Evolutionary conservation across 2,888 invertebrate species (phyloP), one percentile per base, ranked within the genome.

Genomic region (Sabatieria punctata): DNA sequence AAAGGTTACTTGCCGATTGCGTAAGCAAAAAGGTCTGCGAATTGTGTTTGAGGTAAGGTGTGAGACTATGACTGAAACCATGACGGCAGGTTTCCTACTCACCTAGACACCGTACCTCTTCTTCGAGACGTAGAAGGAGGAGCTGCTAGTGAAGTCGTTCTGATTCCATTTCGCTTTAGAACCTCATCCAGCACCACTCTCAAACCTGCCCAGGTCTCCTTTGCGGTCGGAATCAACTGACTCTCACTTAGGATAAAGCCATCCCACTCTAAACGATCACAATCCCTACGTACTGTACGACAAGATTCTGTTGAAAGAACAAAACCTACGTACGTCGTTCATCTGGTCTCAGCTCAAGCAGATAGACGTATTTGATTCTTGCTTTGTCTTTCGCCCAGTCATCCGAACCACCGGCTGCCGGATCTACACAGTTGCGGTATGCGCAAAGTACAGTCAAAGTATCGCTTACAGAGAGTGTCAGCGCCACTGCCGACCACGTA

Each of bases 351-450:
- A 64, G 48, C 48, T 64, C 64, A 6, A 64, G 46, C 39, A 65
- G 48, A 42, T 61, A 64, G 4, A 60, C 61, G 47, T 57, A 65
- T 50, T 64, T 64, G 33, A 57, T 52, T 19, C 53, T 53, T 6
- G 57, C 60, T 41, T 55, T 57, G 8, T 58, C 61, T 45, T 61
- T 62, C 15, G 63, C 64, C 64, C 64, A 64, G 48, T 64, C 64
- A 46, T 62, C 61, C 2, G 61, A 60, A 2, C 61, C 62, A 15
- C 64, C 64, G 21, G 64, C 54, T 0, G 60, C 58, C 1, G 61
- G 61, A 47, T 64, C 63, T 56, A 37, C 13, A 15, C 18, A 18
- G 37, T 37, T 18, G 6, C 18, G 6, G 37, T 6, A 37, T 6
- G 18, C 18, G 11, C 11, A n/a, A 8, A 8, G 15, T 25, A 8